These are phyloP conservation scores for Petaurus breviceps DNA, from an alignment of 2,113 vertebrate species.

Conservation along the genomic window DNA sequence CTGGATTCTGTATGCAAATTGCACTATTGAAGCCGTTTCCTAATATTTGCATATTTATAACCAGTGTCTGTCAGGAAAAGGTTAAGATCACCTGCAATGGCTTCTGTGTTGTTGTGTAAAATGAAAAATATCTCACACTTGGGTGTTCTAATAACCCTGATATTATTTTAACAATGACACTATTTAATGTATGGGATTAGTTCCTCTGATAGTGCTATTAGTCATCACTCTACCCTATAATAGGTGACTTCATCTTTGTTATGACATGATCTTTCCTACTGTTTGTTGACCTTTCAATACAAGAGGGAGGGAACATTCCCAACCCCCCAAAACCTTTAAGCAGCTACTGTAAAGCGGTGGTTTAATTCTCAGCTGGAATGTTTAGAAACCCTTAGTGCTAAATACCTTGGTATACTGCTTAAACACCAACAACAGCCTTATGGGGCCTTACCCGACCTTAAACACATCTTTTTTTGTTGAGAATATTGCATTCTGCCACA, in stretches of 20 bases:
- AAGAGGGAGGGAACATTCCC: constrained; percentile 89
- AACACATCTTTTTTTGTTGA: constrained; percentile 92
- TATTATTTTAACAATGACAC: constrained; percentile 86
- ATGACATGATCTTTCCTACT: constrained; percentile 90
- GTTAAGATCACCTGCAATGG: background rate
- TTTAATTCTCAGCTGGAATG: constrained; percentile 92
- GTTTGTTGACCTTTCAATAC: constrained; percentile 90
- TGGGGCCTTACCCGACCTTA: constrained; percentile 90
- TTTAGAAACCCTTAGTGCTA: constrained; percentile 91
- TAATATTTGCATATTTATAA: constrained; percentile 76
- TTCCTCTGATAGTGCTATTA: constrained; percentile 85
- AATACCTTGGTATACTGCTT: constrained; percentile 91
- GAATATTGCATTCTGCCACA: constrained; percentile 90
- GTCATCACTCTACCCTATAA: constrained; percentile 84
- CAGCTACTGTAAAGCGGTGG: constrained; percentile 89
- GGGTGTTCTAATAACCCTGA: constrained; percentile 83
- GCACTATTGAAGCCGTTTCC: constrained; percentile 22
- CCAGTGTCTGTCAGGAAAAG: background rate
- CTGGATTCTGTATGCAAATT: constrained; percentile 10
- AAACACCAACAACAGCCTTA: constrained; percentile 94
- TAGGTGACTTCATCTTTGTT: constrained; percentile 89
- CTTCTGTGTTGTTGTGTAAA: constrained; percentile 64
- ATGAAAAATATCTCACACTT: constrained; percentile 77
- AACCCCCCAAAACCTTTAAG: constrained; percentile 88
- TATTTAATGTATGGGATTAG: constrained; percentile 87